These are phyloP conservation scores for Calidris pugnax DNA, from an alignment of 2,113 vertebrate species.

Conservation along the genomic window DNA sequence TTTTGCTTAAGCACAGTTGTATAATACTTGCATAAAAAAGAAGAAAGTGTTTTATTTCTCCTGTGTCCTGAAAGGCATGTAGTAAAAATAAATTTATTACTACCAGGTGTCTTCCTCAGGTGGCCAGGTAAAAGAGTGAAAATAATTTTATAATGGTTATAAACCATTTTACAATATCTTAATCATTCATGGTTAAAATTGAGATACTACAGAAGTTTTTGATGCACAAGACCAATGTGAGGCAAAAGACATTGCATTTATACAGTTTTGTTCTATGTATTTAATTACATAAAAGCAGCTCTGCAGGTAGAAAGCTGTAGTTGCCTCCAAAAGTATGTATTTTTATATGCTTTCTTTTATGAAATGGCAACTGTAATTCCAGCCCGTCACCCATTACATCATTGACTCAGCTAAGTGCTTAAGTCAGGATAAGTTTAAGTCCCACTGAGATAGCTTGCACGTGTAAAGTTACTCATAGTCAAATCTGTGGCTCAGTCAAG, in stretches of 20 bases:
- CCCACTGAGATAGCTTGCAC: not conserved
- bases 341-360: not conserved
- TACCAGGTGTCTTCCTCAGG: conserved; percentile 42
- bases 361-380: not conserved
- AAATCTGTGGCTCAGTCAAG: not conserved
- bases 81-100: conserved; percentile 49
- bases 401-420: not conserved
- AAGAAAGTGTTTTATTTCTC: not conserved
- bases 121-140: conserved; percentile 30
- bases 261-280: not conserved
- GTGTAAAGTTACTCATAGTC: not conserved
- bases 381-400: not conserved
- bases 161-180: conserved; percentile 62
- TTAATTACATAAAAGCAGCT: conserved; percentile 23
- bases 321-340: not conserved
- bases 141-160: conserved; percentile 66
- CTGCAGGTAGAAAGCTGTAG: conserved; percentile 37
- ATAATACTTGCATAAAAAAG: conserved; percentile 2
- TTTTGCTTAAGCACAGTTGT: not conserved
- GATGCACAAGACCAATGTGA: not conserved
- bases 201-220: not conserved
- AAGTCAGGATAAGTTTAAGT: not conserved
- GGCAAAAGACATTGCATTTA: not conserved
- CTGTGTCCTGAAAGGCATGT: not conserved
- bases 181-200: not conserved